These are phyloP conservation scores for Drosophila biarmipes DNA, from an alignment of 1,140 invertebrate genomes.

Conservation along the genomic window DNA sequence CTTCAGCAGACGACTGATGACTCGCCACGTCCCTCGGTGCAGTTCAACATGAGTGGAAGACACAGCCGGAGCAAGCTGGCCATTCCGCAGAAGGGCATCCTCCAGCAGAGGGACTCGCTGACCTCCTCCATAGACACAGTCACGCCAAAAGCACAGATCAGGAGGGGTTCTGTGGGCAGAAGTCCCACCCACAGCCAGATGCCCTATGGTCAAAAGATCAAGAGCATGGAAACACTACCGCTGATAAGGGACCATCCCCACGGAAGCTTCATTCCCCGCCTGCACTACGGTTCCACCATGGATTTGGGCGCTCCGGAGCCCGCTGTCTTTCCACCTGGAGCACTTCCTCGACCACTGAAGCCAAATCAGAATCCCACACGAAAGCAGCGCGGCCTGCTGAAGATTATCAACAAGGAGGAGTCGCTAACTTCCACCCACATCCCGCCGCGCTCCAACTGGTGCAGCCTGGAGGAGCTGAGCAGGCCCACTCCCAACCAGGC, in stretches of 20 bases:
- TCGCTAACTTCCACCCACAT: slow-evolving; percentile 11
- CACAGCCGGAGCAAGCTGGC: slow-evolving; percentile 70
- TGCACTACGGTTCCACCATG: slow-evolving; percentile 63
- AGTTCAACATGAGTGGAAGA: slow-evolving; percentile 78
- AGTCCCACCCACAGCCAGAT: slow-evolving; percentile 12
- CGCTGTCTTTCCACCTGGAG: slow-evolving; percentile 71
- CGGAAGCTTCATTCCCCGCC: slow-evolving; percentile 70
- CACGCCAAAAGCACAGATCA: slow-evolving; percentile 47
- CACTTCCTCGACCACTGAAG: slow-evolving; percentile 74
- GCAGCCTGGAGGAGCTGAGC: slow-evolving; percentile 71
- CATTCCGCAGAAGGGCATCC: slow-evolving; percentile 71
- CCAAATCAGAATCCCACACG: slow-evolving; percentile 81
- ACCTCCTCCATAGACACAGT: slow-evolving; percentile 78
- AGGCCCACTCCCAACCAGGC: slow-evolving; percentile 31
- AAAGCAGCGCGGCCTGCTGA: slow-evolving; percentile 69
- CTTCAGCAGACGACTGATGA: slow-evolving; percentile 54
- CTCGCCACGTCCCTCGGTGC: slow-evolving; percentile 78
- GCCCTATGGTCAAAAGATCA: slow-evolving; percentile 59
- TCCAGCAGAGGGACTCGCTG: slow-evolving; percentile 73
- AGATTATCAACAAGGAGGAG: slow-evolving; percentile 66
- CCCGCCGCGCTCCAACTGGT: slow-evolving; percentile 72
- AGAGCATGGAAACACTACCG: slow-evolving; percentile 71
- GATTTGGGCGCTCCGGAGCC: slow-evolving; percentile 60
- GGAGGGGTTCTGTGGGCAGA: slow-evolving; percentile 47
- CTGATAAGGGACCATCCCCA: slow-evolving; percentile 67